phyloP scores from a whole-genome alignment of 2,113 vertebrate species.

The Phaethornis superciliosus region DNA sequence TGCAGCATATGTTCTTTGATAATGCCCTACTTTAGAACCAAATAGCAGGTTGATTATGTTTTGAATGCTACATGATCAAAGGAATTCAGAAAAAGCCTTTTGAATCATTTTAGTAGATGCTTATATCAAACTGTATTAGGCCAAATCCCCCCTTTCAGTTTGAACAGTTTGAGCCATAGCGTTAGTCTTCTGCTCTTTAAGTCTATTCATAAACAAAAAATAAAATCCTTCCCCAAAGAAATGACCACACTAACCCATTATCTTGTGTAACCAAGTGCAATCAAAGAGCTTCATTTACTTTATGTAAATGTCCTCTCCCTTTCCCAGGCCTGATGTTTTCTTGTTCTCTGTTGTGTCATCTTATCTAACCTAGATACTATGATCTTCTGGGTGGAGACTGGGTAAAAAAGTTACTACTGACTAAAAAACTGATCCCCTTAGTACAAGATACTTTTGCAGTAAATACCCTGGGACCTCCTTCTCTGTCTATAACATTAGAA shows the following conservation, averaged over 20 bases:
- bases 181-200: conserved; percentile 28
- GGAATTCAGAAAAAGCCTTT: conserved; percentile 44
- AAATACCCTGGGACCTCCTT: not conserved
- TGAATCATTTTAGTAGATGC: conserved; percentile 54
- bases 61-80: conserved; percentile 62
- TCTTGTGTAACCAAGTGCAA: conserved; percentile 56
- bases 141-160: conserved; percentile 43
- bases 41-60: conserved; percentile 57
- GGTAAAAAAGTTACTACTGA: not conserved
- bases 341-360: conserved; percentile 17
- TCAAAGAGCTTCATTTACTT: conserved; percentile 66
- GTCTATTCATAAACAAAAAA: conserved; percentile 58
- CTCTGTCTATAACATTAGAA: not conserved
- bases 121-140: conserved; percentile 57
- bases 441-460: not conserved
- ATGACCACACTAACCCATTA: conserved; percentile 67
- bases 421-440: not conserved
- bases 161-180: conserved; percentile 20
- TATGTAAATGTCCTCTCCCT: conserved; percentile 56
- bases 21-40: conserved; percentile 58
- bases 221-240: conserved; percentile 54
- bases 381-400: not conserved
- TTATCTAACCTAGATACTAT: conserved; percentile 51
- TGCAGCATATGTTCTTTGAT: conserved; percentile 40
- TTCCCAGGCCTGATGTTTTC: conserved; percentile 62